Conservation (phyloP, 1,140 invertebrate species). For the Lordiphosa stackelbergi region DNA sequence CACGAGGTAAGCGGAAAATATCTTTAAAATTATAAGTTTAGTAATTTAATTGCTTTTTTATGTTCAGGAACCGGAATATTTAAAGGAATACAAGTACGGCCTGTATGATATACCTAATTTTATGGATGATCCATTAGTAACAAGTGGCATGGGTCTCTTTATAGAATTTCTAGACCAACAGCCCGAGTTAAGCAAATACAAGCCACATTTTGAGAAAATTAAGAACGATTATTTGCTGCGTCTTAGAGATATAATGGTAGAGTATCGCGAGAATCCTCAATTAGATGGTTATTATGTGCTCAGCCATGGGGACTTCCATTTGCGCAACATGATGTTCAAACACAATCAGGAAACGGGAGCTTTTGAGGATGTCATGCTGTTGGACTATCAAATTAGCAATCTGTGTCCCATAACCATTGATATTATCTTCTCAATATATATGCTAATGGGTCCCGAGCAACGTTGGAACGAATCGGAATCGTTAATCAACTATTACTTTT, state of each 20-base stretch:
- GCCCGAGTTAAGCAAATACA: slow-evolving; percentile 9
- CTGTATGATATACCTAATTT: slow-evolving; percentile 14
- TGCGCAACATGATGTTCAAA: slow-evolving; percentile 54
- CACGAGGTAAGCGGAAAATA: slow-evolving; percentile 23
- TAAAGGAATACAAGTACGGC: slow-evolving; percentile 29
- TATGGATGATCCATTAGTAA: slow-evolving; percentile 14
- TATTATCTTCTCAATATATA: slow-evolving; percentile 39
- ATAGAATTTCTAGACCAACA: slow-evolving; percentile 7
- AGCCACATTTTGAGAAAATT: slow-evolving; percentile 9
- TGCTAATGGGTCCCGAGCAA: slow-evolving; percentile 33
- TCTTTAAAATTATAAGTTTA: neutral
- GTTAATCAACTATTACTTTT: slow-evolving; percentile 34
- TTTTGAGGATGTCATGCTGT: slow-evolving; percentile 40
- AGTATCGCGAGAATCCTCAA: slow-evolving; percentile 18
- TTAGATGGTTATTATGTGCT: slow-evolving; percentile 22
- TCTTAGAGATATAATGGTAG: neutral
- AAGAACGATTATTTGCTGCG: neutral
- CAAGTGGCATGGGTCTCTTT: slow-evolving; percentile 36
- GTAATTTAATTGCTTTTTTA: neutral
- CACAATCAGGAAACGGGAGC: slow-evolving; percentile 8
- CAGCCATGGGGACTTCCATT: slow-evolving; percentile 47
- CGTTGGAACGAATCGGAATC: slow-evolving; percentile 19
- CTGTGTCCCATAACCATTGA: slow-evolving; percentile 41
- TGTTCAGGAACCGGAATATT: slow-evolving; percentile 21
- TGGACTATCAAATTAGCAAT: slow-evolving; percentile 50